phyloP scores from a whole-genome alignment of 2,797 vertebrate genomes.

The Coilia nasus region DNA sequence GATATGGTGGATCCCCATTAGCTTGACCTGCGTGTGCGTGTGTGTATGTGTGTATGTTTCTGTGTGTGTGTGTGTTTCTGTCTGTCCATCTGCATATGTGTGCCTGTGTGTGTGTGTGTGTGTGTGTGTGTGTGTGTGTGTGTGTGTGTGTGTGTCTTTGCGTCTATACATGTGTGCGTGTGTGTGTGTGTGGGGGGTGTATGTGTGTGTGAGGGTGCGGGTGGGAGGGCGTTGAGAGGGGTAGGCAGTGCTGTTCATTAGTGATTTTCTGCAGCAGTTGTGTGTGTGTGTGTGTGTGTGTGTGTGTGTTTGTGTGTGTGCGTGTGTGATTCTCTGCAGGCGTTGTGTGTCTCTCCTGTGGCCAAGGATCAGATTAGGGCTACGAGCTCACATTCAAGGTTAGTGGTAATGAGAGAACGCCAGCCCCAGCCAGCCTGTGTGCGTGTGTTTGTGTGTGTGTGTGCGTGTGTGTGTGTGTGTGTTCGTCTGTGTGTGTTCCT shows the following conservation, averaged over 20 bases:
- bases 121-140: background rate
- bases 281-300: too few relatives aligned
- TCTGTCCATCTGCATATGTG: background rate
- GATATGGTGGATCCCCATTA: background rate
- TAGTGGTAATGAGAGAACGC: constrained; percentile 76
- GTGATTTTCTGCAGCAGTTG: constrained; percentile 66
- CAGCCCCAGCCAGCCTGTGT: background rate
- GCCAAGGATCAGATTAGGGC: constrained; percentile 74
- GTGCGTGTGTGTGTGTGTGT: background rate
- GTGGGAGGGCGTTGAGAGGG: background rate
- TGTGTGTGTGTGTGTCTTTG: background rate
- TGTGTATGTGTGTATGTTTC: background rate
- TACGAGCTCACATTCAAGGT: constrained; percentile 79
- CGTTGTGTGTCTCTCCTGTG: constrained; percentile 69
- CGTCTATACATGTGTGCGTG: background rate
- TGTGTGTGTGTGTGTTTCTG: background rate
- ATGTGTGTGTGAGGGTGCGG: background rate
- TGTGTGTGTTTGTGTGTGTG: constrained; percentile 44
- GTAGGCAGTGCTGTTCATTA: background rate
- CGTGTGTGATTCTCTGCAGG: constrained; percentile 82
- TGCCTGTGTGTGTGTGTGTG: background rate
- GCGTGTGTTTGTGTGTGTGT: constrained; percentile 7
- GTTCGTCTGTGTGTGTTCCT: background rate
- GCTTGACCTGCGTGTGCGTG: background rate
- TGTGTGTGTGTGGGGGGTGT: background rate